phyloP scores from a whole-genome alignment of 35 echinoderm and acorn worm genomes.

The Hemicentrotus pulcherrimus region DNA sequence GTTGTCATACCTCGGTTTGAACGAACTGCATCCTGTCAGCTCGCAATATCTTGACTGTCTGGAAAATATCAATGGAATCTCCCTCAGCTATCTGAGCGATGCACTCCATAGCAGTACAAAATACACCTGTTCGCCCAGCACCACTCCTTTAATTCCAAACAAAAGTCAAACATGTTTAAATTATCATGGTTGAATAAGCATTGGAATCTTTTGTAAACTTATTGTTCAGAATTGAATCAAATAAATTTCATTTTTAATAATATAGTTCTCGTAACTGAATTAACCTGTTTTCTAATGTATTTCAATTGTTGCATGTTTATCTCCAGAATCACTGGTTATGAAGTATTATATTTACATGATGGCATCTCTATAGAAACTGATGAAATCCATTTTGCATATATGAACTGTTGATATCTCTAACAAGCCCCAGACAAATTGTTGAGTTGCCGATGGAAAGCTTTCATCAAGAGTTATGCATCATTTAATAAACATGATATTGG shows the following conservation, averaged over 20 bases:
- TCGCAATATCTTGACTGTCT: constrained; percentile 31
- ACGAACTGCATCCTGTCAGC: constrained; percentile 29
- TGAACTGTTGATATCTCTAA: too few relatives aligned
- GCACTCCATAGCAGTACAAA: constrained; percentile 23
- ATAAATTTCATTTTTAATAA: background rate
- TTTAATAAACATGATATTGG: too few relatives aligned
- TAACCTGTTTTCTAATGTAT: background rate
- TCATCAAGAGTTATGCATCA: too few relatives aligned
- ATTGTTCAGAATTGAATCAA: too few relatives aligned
- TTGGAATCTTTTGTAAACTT: too few relatives aligned
- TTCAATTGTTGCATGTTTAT: background rate
- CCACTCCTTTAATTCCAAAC: background rate
- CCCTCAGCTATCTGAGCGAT: background rate
- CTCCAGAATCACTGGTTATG: background rate
- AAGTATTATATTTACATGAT: too few relatives aligned
- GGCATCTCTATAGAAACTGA: too few relatives aligned
- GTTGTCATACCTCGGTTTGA: constrained; percentile 15
- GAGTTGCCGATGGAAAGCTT: too few relatives aligned
- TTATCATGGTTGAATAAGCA: background rate
- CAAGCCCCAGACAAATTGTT: too few relatives aligned
- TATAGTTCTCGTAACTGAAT: background rate
- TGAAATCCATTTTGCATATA: too few relatives aligned
- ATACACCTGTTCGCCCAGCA: constrained; percentile 27
- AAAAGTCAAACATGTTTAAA: background rate
- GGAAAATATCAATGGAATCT: constrained; percentile 3